phyloP scores from a whole-genome alignment of 2,797 vertebrate genomes.

The Arrhamphus sclerolepis region DNA sequence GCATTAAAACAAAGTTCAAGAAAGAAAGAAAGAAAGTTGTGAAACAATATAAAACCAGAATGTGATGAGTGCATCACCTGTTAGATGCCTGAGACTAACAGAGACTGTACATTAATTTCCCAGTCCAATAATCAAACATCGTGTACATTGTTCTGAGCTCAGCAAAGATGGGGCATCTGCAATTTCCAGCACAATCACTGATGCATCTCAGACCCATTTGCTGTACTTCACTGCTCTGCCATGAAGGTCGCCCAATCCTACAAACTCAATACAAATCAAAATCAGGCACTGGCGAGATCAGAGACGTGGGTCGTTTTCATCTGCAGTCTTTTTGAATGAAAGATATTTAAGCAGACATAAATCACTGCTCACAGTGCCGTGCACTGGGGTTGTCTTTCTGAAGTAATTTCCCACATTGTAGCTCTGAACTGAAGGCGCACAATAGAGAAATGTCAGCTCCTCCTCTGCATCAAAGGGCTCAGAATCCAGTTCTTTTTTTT shows the following conservation, averaged over 20 bases:
- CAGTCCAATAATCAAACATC: conserved; percentile 55
- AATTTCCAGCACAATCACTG: conserved; percentile 30
- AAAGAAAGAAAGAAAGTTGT: conserved; percentile 3
- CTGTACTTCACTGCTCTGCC: conserved; percentile 18
- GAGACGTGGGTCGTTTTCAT: conserved; percentile 41
- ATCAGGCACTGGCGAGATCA: conserved; percentile 27
- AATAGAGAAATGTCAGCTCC: conserved; percentile 27
- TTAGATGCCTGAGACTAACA: conserved; percentile 45
- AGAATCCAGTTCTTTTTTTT: conserved; percentile 11
- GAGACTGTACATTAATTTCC: conserved; percentile 60
- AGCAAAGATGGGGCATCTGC: conserved; percentile 11
- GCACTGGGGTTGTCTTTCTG: conserved; percentile 10
- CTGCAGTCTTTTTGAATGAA: conserved; percentile 22
- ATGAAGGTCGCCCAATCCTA: conserved; percentile 35
- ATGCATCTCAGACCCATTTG: conserved; percentile 55
- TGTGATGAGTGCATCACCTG: conserved; percentile 30
- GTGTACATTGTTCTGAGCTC: conserved; percentile 49
- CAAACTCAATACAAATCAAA: conserved; percentile 43
- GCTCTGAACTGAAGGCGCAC: background rate
- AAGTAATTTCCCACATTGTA: conserved; percentile 24
- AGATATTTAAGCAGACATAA: conserved; percentile 30
- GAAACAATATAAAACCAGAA: background rate
- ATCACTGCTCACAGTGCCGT: conserved; percentile 17
- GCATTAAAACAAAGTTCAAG: background rate
- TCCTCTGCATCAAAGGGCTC: conserved; percentile 26